Conservation (phyloP, 2,888 invertebrate species). For the Perithous albicinctus region DNA sequence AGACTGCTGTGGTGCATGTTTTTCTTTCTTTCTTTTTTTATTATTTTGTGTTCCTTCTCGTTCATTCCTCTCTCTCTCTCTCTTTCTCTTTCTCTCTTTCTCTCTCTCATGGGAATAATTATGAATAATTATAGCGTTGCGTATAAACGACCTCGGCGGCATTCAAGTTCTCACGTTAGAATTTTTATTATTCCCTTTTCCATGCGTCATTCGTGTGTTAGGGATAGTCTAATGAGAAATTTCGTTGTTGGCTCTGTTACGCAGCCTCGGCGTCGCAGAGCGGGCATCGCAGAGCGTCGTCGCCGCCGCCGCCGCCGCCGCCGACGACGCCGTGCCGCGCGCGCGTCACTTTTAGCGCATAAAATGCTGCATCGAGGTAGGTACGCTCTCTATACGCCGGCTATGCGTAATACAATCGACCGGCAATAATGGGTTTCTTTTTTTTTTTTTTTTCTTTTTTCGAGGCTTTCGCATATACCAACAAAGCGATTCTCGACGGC, state of each 20-base stretch:
- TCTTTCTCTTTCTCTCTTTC: constrained; percentile 4
- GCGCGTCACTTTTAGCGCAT: constrained; percentile 79
- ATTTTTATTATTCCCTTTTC: too few species aligned
- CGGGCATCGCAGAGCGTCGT: constrained; percentile 64
- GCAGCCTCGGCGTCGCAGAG: constrained; percentile 65
- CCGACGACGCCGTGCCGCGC: constrained; percentile 60
- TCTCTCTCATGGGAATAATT: neutral
- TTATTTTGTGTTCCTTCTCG: constrained; percentile 24
- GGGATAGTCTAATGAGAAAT: constrained; percentile 61
- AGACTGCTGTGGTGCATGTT: constrained; percentile 31
- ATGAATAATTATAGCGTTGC: constrained; percentile 11
- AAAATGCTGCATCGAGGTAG: constrained; percentile 71
- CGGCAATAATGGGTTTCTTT: constrained; percentile 73
- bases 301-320: constrained; percentile 42
- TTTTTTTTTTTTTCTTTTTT: too few species aligned
- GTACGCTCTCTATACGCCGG: constrained; percentile 68
- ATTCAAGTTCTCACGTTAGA: constrained; percentile 25
- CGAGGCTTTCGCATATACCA: constrained; percentile 67
- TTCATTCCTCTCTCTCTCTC: constrained; percentile 15
- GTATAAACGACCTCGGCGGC: constrained; percentile 6
- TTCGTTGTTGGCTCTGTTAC: constrained; percentile 60
- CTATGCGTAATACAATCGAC: constrained; percentile 79
- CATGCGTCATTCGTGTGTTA: constrained; percentile 52
- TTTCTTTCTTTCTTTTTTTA: constrained; percentile 38
- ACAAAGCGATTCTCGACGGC: constrained; percentile 56